phyloP scores from a whole-genome alignment of 2,797 vertebrate genomes.

The Anguilla marmorata region DNA sequence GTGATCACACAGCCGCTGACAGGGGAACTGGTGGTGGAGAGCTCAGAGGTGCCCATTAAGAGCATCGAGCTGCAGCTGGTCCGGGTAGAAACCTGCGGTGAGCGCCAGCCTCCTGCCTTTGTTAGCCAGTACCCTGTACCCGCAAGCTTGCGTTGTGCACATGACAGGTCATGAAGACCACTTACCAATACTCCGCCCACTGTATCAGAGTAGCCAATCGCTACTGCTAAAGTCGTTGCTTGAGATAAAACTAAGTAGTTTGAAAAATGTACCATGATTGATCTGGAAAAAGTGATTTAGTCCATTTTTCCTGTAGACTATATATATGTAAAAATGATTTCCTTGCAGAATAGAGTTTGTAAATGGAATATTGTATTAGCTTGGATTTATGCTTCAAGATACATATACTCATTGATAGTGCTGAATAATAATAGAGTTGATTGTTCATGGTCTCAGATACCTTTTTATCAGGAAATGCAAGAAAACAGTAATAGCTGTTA shows the following conservation, averaged over 20 bases:
- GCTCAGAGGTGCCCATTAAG: slow-evolving; percentile 83
- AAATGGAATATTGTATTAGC: too few species aligned
- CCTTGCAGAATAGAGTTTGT: too few species aligned
- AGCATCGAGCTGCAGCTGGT: slow-evolving; percentile 96
- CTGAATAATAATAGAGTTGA: too few species aligned
- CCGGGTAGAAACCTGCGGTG: slow-evolving; percentile 94
- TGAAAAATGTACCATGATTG: background rate
- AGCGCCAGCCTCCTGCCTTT: slow-evolving; percentile 43
- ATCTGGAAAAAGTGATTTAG: too few species aligned
- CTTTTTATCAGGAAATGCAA: too few species aligned
- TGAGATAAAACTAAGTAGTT: background rate
- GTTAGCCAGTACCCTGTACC: background rate
- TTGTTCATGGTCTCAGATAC: too few species aligned
- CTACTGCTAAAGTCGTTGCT: background rate
- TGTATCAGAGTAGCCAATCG: background rate
- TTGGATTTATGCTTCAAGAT: too few species aligned
- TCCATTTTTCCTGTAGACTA: too few species aligned
- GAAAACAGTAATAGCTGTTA: too few species aligned
- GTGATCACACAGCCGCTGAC: slow-evolving; percentile 86
- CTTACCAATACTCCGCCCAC: background rate
- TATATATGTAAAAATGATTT: too few species aligned
- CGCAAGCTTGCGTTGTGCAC: background rate
- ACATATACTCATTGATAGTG: too few species aligned
- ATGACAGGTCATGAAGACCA: background rate
- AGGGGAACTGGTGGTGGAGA: slow-evolving; percentile 89